phyloP scores from a whole-genome alignment of 2,113 vertebrate species.

The Myodes glareolus region DNA sequence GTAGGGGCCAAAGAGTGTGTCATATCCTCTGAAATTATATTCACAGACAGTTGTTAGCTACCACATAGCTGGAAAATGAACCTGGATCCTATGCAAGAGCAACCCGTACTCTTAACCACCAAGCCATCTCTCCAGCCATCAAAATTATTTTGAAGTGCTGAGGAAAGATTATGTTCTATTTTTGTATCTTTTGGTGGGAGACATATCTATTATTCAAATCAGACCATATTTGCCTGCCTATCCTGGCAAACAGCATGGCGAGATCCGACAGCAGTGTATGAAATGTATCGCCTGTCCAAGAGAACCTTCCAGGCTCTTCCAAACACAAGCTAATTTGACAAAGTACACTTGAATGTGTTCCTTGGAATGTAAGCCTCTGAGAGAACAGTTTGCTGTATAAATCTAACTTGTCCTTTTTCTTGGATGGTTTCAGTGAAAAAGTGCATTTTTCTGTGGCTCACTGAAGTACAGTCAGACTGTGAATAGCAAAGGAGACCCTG shows the following conservation, averaged over 20 bases:
- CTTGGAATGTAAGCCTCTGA: slow-evolving; percentile 56
- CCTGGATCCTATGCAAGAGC: not conserved
- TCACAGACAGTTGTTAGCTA: not conserved
- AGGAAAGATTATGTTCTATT: not conserved
- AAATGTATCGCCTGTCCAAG: not conserved
- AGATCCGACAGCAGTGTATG: not conserved
- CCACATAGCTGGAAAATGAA: not conserved
- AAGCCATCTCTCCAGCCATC: not conserved
- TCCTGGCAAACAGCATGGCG: not conserved
- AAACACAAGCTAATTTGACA: slow-evolving; percentile 51
- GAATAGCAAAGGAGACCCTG: slow-evolving; percentile 7
- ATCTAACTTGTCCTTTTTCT: slow-evolving; percentile 54
- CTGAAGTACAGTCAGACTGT: slow-evolving; percentile 14
- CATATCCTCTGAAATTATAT: not conserved
- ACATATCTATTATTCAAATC: slow-evolving; percentile 32
- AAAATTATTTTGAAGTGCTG: slow-evolving; percentile 4
- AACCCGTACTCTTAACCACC: not conserved
- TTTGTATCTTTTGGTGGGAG: not conserved
- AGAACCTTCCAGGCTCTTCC: not conserved
- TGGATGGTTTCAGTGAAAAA: slow-evolving; percentile 27
- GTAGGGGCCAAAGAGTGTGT: not conserved
- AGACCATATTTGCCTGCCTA: slow-evolving; percentile 2
- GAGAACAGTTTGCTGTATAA: slow-evolving; percentile 12
- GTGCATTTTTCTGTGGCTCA: slow-evolving; percentile 41
- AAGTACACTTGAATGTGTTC: not conserved